Conservation (phyloP, 2,888 invertebrate genomes). For the Spodoptera littoralis region DNA sequence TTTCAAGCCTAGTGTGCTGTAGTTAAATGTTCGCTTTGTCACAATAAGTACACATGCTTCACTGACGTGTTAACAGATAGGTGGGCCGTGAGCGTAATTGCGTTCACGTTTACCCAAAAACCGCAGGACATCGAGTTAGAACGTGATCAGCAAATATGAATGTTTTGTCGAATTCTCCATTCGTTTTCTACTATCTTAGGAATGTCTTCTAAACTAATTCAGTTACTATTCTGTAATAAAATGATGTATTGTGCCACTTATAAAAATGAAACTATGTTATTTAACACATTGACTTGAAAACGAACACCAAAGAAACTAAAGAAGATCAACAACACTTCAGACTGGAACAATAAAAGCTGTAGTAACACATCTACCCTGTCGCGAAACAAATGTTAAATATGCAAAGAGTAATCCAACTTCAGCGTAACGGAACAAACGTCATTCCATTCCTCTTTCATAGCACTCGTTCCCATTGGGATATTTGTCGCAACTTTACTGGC, state of each 20-base stretch:
- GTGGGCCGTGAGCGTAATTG: neutral
- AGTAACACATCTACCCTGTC: slow-evolving; percentile 10
- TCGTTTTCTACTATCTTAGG: slow-evolving; percentile 17
- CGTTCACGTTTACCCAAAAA: slow-evolving; percentile 5
- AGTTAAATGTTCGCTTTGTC: neutral
- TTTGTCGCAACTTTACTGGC: slow-evolving; percentile 42
- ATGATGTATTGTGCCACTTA: neutral
- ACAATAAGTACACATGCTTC: slow-evolving; percentile 3
- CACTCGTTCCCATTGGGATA: slow-evolving; percentile 16
- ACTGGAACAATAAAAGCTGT: slow-evolving; percentile 1
- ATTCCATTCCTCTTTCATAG: slow-evolving; percentile 43
- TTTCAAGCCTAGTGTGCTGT: neutral
- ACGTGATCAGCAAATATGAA: slow-evolving; percentile 11
- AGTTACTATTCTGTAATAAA: no score
- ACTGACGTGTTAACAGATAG: slow-evolving; percentile 9
- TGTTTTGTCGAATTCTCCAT: slow-evolving; percentile 13
- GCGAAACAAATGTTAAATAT: slow-evolving; percentile 20
- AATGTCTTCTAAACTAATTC: no score
- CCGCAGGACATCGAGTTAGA: slow-evolving; percentile 2
- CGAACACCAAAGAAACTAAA: neutral
- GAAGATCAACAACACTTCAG: neutral
- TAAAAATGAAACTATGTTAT: neutral
- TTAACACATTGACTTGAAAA: neutral
- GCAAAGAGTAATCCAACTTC: slow-evolving; percentile 35
- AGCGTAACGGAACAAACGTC: slow-evolving; percentile 27